Evolutionary conservation across 2,113 vertebrate species (phyloP), one percentile per base, ranked within the genome.

Genomic region (Athene noctua): DNA sequence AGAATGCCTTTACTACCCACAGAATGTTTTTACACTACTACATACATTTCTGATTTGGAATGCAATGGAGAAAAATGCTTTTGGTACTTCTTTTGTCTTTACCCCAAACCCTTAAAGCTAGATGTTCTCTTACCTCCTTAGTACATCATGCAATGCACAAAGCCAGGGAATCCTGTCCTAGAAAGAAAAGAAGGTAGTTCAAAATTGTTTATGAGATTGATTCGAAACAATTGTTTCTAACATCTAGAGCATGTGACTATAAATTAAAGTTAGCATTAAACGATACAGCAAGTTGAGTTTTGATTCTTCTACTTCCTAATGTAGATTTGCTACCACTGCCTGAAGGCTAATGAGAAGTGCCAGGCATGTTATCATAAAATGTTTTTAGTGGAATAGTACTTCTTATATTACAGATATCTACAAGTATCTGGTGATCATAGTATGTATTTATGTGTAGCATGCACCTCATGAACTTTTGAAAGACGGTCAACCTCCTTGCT

Each of bases 101-200:
- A 77, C 38, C 23, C 32, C 26, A 30, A 88, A 61, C 5, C 29
- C 19, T 47, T 51, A 29, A 51, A 92, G 44, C 4, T 14, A 21
- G 21, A 22, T 54, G 59, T 46, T 77, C 29, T 95, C 97, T 98
- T 98, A 99, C 99, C 98, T 99, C 85, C 97, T 86, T 90, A 99
- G 97, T 84, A 99, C 95, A 74, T 98, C 97, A 89, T 99, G 99
- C 74, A 99, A 95, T 52, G 83, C 96, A 78, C 98, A 98, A 83
- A 99, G 98, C 99, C 99, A 99, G 21, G 99, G 99, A 25, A 98
- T 97, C 93, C 99, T 98, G 96, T 99, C 99, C 99, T 99, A 95
- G 86, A 97, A 96, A 86, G 15, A 90, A 92, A 97, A 73, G n/a
- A 97, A 84, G n/a, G 26, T 68, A 52, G 46, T 63, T 94, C 15